phyloP scores from a whole-genome alignment of 1,140 invertebrate genomes.

The Zaprionus davidi region DNA sequence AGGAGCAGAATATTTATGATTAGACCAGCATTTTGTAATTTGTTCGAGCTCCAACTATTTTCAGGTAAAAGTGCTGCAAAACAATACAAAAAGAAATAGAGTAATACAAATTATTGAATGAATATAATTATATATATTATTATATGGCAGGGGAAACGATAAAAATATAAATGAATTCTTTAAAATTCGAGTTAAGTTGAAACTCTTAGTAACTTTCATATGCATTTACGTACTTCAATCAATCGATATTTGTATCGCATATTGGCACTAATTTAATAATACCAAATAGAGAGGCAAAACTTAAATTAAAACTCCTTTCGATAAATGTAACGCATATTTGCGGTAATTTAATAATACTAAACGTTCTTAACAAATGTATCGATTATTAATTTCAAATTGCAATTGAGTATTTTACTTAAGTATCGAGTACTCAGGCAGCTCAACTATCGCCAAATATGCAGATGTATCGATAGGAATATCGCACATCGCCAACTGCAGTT shows the following conservation, averaged over 20 bases:
- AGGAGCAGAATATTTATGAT: constrained; percentile 6
- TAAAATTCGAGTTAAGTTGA: background rate
- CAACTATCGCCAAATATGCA: constrained; percentile 4
- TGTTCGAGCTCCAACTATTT: background rate
- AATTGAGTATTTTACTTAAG: background rate
- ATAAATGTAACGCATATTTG: background rate
- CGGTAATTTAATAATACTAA: background rate
- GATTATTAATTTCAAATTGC: background rate
- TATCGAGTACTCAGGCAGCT: background rate
- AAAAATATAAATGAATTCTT: background rate
- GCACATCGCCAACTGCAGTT: constrained; percentile 14
- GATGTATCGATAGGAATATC: constrained; percentile 3
- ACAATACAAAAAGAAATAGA: background rate
- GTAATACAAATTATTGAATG: background rate
- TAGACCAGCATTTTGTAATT: background rate
- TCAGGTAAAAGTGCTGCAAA: background rate
- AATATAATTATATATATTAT: too few species aligned
- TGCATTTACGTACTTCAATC: background rate
- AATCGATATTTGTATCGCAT: background rate
- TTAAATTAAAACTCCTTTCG: too few species aligned
- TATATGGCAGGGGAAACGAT: too few species aligned
- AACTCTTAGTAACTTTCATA: background rate
- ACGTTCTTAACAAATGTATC: background rate
- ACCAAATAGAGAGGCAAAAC: background rate
- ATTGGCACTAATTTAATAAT: background rate